phyloP scores from a whole-genome alignment of 2,888 invertebrate species.

The Phyllotreta striolata region DNA sequence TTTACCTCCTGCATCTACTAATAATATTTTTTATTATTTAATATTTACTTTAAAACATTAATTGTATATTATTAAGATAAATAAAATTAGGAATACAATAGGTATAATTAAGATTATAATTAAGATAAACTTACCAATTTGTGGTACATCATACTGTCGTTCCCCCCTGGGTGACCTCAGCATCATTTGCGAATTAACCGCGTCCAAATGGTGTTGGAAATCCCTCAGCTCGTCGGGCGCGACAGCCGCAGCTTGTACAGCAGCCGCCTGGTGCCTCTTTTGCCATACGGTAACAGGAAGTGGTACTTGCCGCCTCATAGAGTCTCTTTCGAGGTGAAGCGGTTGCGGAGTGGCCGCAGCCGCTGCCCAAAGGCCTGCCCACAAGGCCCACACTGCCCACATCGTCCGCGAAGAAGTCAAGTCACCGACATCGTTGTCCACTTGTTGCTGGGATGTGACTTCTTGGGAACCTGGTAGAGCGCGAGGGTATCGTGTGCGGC shows the following conservation, averaged over 20 bases:
- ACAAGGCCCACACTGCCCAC: conserved; percentile 46
- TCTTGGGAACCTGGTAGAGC: conserved; percentile 20
- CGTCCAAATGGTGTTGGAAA: conserved; percentile 47
- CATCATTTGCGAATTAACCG: conserved; percentile 71
- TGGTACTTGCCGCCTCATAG: conserved; percentile 48
- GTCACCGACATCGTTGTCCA: conserved; percentile 38
- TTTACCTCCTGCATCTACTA: too few species aligned
- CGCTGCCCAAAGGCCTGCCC: conserved; percentile 57
- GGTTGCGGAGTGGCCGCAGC: conserved; percentile 60
- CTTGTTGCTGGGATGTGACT: conserved; percentile 34
- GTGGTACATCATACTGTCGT: conserved; percentile 84
- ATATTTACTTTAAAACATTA: too few species aligned
- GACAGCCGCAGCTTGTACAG: conserved; percentile 42
- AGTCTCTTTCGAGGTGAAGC: conserved; percentile 58
- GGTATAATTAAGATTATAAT: too few species aligned
- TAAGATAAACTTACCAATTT: conserved; percentile 72
- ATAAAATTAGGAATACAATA: too few species aligned
- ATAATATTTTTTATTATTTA: too few species aligned
- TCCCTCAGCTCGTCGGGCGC: conserved; percentile 56
- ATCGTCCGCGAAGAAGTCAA: conserved; percentile 29
- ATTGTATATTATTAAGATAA: too few species aligned
- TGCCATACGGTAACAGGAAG: conserved; percentile 45
- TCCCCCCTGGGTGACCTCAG: conserved; percentile 78
- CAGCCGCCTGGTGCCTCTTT: conserved; percentile 51
- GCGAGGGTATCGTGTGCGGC: conserved; percentile 38